These are phyloP conservation scores for Steatocranus sp. DNA, from an alignment of 2,797 vertebrate species.

Conservation along the genomic window DNA sequence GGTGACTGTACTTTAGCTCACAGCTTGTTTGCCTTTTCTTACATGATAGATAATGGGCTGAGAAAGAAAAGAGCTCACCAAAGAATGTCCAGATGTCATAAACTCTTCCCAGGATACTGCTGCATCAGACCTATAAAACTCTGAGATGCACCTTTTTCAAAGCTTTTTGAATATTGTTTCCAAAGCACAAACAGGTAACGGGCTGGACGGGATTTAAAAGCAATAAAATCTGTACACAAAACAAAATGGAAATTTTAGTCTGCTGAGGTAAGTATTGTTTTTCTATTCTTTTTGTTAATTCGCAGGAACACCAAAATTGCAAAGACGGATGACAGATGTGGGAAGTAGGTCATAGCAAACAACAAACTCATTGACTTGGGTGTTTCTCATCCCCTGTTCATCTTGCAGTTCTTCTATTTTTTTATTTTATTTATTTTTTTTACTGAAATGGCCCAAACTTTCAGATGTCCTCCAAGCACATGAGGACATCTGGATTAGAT, in stretches of 20 bases:
- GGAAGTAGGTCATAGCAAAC: constrained; percentile 67
- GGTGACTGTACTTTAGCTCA: constrained; percentile 18
- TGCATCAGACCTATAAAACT: not conserved
- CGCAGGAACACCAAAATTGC: constrained; percentile 7
- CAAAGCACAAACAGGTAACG: not conserved
- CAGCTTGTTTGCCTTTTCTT: constrained; percentile 14
- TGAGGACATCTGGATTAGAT: constrained; percentile 69
- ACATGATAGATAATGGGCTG: constrained; percentile 18
- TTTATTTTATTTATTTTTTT: constrained; percentile 30
- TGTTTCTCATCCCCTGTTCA: constrained; percentile 27
- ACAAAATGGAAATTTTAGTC: not conserved
- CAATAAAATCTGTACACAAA: not conserved
- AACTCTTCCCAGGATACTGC: not conserved
- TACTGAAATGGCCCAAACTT: constrained; percentile 34
- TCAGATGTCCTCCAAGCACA: constrained; percentile 47
- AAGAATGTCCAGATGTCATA: constrained; percentile 36
- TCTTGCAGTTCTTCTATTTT: constrained; percentile 5
- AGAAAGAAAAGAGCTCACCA: constrained; percentile 10
- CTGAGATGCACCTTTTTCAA: not conserved
- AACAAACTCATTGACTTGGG: constrained; percentile 57
- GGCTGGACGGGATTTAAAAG: not conserved
- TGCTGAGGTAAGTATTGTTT: constrained; percentile 2
- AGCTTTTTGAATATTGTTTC: not conserved
- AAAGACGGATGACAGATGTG: constrained; percentile 57
- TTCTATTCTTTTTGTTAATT: constrained; percentile 1